These are phyloP conservation scores for Argyresthia goedartella DNA, from an alignment of 2,888 invertebrate genomes.

Conservation along the genomic window DNA sequence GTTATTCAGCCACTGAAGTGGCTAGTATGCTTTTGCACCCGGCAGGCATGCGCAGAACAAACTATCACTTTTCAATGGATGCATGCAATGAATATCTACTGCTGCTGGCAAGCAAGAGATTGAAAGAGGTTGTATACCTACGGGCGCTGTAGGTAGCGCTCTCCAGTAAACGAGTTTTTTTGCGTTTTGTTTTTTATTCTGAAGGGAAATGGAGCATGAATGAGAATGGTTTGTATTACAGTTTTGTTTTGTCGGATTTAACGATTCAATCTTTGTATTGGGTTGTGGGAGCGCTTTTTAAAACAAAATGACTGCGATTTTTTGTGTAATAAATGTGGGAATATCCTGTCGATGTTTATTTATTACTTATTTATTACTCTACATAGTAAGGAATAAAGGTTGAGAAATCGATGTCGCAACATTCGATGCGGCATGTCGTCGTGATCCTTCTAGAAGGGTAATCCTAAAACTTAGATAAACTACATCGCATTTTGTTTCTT, in stretches of 20 bases:
- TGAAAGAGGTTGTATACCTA: conserved; percentile 1
- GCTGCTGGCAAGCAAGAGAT: neutral
- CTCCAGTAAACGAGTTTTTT: conserved; percentile 1
- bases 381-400: no score
- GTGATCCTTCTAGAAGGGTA: no score
- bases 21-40: neutral
- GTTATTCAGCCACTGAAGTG: conserved; percentile 1
- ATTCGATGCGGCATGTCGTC: no score
- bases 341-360: no score
- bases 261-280: neutral
- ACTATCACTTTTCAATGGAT: conserved; percentile 4
- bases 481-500: no score
- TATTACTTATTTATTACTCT: no score
- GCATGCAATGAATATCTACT: conserved; percentile 1
- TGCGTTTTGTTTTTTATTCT: neutral
- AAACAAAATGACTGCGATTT: no score
- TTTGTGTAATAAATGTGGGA: no score
- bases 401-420: no score
- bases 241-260: neutral
- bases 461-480: no score
- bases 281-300: neutral
- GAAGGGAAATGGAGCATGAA: neutral
- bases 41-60: neutral
- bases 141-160: neutral
- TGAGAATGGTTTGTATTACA: neutral